Base-by-base conservation (phyloP, 2,113 vertebrate species). In the Pomatostomus ruficeps region DNA sequence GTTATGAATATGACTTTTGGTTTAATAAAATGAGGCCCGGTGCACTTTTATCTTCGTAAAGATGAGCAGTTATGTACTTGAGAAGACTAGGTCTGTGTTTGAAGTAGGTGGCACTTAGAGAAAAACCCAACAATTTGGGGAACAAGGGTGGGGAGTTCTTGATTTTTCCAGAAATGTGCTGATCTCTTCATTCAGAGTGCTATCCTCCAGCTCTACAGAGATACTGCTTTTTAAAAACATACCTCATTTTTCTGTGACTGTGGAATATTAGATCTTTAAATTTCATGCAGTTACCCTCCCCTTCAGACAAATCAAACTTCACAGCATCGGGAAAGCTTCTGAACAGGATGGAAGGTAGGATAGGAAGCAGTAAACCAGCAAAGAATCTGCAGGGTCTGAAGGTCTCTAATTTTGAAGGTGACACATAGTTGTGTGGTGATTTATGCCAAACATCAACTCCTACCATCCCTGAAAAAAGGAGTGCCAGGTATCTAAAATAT, bases 281-380 rank as follows among this genome's bases (percentile, higher is more conserved):
- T 91, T 82, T 65, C 46, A 54, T 48, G 11, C 14, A 36, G 12
- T 51, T 19, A 10, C 25, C 15, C 12, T 85, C 12, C 20, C 19
- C n/a, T 85, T 80, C 72, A 94, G 80, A 73, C 38, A 88, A 89
- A 89, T 93, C 66, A 89, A 85, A 75, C 49, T 88, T 89, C 43
- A 79, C 68, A 79, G 68, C 28, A 26, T 82, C 23, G 67, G 43
- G 46, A 86, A 82, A 36, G 57, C 40, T 90, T 89, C n/a, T 67
- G 68, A 67, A 17, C 17, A 25, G n/a, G 13, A 42, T 46, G 48
- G 46, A 85, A 82, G 26, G 45, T 75, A 93, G 24, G 67, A 52
- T 48, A 76, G 73, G 81, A 87, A 61, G 59, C 74, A 92, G 63
- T 68, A 95, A 96, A 91, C 61, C 29, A 75, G 67, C 20, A 79